Base-by-base conservation (phyloP, 2,888 invertebrate species). In the Phortica okadai region DNA sequence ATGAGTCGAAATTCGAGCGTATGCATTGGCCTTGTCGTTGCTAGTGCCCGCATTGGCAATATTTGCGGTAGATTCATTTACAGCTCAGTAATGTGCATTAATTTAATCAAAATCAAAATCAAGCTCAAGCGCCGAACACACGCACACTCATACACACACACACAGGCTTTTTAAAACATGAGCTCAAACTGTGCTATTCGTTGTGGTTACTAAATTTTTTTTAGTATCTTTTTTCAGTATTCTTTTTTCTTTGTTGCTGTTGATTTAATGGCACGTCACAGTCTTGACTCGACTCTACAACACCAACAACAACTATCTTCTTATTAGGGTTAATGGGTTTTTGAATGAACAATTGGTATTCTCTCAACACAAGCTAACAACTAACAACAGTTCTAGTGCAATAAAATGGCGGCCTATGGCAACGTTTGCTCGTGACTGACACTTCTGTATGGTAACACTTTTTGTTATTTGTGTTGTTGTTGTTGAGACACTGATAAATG, bases 1-100 rank as follows among this genome's bases (percentile, higher is more conserved):
- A 92, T 88, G 79, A 92, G 89, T 82, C 91, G 90, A 83, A 92
- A 88, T 88, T 92, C 91, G 84, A 91, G 91, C 89, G 91, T 90
- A 86, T 91, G 90, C 89, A 90, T 85, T 85, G 88, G 87, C 83
- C 87, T 87, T 80, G 50, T 21, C 50, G 50, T 16, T 50, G 66
- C 6, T 42, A n/a, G 14, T 42, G 69, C 21, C 50, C 21, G 44
- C 50, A 41, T 44, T 25, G 69, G 83, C 79, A 85, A 85, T 90
- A 90, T 90, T 89, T 83, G 87, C 83, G 78, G 74, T 76, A 77
- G 74, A 58, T 50, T 67, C 67, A 67, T 54, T 14, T 16, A n/a
- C 11, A 25, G 56, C 7, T 41, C 70, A 72, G 76, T 56, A 76
- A 76, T 73, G 66, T 16, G 54, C 58, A 66, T 70, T 70, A 56